Percentiles rank a stretch among this genome's conserved stretches.
Conservation (phyloP, 2,888 invertebrate species). For the Priocnemis perturbator region DNA sequence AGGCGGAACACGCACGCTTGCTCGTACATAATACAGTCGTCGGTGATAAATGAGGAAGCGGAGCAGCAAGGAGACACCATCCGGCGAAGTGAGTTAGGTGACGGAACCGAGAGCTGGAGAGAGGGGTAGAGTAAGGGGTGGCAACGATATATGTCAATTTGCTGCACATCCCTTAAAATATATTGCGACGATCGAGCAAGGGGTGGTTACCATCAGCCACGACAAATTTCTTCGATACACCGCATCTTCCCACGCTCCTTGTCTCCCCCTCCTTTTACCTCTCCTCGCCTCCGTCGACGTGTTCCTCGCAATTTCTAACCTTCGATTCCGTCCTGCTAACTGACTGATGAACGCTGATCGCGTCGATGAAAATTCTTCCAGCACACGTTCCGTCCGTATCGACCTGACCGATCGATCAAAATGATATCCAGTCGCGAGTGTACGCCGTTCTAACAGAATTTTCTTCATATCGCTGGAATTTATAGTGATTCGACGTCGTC, state of each 20-base stretch:
- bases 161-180: constrained; percentile 32
- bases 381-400: background rate
- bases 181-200: constrained; percentile 31
- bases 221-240: constrained; percentile 46
- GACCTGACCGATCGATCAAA: background rate
- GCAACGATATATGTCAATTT: too few relatives aligned
- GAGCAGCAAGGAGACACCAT: constrained; percentile 17
- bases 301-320: too few relatives aligned
- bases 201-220: constrained; percentile 33
- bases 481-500: too few relatives aligned
- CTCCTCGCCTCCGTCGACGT: too few relatives aligned
- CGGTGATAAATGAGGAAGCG: constrained; percentile 46
- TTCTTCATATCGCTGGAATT: too few relatives aligned
- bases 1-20: constrained; percentile 12
- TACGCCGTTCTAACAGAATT: too few relatives aligned
- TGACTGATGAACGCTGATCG: too few relatives aligned
- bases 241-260: background rate
- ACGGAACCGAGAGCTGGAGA: constrained; percentile 17
- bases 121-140: constrained; percentile 1
- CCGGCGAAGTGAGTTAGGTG: constrained; percentile 11
- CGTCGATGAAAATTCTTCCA: background rate
- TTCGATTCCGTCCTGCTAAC: too few relatives aligned
- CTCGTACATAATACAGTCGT: constrained; percentile 11
- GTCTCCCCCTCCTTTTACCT: too few relatives aligned
- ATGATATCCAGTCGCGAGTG: too few relatives aligned